Base-by-base conservation (phyloP, 1,140 invertebrate genomes). In the Bilobella aurantiaca region DNA sequence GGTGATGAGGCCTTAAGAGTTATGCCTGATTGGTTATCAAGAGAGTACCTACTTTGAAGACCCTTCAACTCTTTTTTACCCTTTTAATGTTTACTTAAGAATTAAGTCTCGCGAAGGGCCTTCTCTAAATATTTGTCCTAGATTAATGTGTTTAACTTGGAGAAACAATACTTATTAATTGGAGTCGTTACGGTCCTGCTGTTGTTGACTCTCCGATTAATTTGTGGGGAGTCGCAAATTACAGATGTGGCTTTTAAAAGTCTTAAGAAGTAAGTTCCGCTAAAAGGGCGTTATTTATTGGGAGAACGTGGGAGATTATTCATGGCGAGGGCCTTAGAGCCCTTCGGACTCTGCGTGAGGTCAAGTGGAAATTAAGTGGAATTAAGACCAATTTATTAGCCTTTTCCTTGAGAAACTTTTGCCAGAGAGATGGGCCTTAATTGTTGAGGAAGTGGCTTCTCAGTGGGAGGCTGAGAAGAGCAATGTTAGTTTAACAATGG, bases 261-360 rank as follows among this genome's bases (percentile, higher is more conserved):
- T n/a, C n/a, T n/a, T n/a, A n/a, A n/a, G n/a, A 12, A 42, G 37
- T 12, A 42, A 42, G 37, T 42, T 42, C 37, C n/a, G 37, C n/a
- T 42, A n/a, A 42, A 23, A 53, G 8, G 5, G 49, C 5, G 49
- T 12, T 42, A 53, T 53, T 53, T 53, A 53, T 53, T 16, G 49
- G 49, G 25, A 53, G 49, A 23, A 53, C 49, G 49, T 53, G 49
- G 49, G 49, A 53, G 49, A 53, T 53, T 53, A 53, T 53, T 53
- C 49, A 53, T 53, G 14, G 49, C 49, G 5, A 53, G 49, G 5
- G 12, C 21, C 49, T 42, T 42, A 53, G 21, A 23, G 5, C 25
- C 8, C 49, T 53, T 53, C 23, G 5, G 5, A 14, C 8, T 53
- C 49, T 53, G 49, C 25, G 37, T 12, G 37, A 42, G 37, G 37